Evolutionary conservation across 1,140 invertebrate genomes (phyloP), one percentile per base, ranked within the genome.

Genomic region (Brachionus rotundiformis): DNA sequence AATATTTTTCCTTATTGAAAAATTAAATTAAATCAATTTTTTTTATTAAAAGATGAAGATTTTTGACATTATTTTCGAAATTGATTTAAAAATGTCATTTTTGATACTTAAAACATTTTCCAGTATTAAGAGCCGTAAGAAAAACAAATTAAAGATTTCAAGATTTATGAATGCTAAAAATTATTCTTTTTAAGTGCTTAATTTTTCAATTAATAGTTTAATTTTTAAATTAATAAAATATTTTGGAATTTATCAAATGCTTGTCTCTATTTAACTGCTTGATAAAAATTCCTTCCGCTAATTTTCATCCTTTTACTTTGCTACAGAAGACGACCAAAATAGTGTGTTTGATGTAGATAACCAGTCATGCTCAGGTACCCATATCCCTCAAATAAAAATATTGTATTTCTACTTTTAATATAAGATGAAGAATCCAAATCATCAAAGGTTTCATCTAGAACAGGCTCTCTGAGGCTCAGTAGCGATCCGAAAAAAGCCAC

Each of bases 281-380:
- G 3, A 25, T 25, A 54, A 8, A 41, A 41, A 54, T 54, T 73
- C 23, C 25, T 6, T 44, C 27, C 25, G 11, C 36, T n/a, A n/a
- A n/a, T n/a, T 44, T 73, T 73, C 44, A 23, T 11, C 41, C 41
- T 44, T 23, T 31, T n/a, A n/a, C n/a, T n/a, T 47, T 25, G 19
- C 68, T 31, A 11, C 19, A 44, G 68, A 73, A 73, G 68, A 73
- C 10, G 68, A 73, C 41, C 19, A 44, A 44, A 73, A 73, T 25
- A 73, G 39, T 31, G 68, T 73, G 16, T 41, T 73, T 73, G 68
- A 73, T 41, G 44, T 39, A 8, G 68, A 73, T 73, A 73, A 47
- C 10, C 68, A 73, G 13, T 73, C 68, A 73, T 44, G 68, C n/a
- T 73, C 68, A 73, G 68, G 68, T 73, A 73, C 44, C 23, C 16